phyloP scores from a whole-genome alignment of 2,113 vertebrate species.

The Cyanistes caeruleus region DNA sequence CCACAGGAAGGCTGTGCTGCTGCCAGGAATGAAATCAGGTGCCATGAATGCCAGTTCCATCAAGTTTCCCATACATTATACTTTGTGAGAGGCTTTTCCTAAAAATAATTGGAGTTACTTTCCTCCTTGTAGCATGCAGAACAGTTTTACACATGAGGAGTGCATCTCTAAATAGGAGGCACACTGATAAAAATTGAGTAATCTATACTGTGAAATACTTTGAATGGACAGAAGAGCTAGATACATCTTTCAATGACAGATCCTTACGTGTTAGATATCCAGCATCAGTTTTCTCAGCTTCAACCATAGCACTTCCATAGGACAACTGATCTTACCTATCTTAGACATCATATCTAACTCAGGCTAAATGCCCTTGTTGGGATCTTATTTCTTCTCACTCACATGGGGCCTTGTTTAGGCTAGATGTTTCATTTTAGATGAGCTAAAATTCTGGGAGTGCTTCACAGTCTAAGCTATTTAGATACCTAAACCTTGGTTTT shows the following conservation, averaged over 20 bases:
- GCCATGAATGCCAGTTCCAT: neutral
- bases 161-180: neutral
- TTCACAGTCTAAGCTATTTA: neutral
- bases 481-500: neutral
- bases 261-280: neutral
- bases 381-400: neutral
- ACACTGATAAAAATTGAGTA: neutral
- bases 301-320: neutral
- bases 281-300: neutral
- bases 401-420: neutral
- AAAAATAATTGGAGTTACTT: neutral
- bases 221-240: neutral
- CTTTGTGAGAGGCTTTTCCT: neutral
- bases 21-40: slow-evolving; percentile 29
- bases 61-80: neutral
- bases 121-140: neutral
- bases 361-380: neutral
- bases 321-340: neutral
- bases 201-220: neutral
- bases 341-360: neutral
- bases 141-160: neutral
- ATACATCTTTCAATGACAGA: neutral
- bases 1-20: neutral
- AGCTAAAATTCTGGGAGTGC: neutral
- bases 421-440: neutral